Conservation (phyloP, 2,888 invertebrate species). For the Eilema sororculum region DNA sequence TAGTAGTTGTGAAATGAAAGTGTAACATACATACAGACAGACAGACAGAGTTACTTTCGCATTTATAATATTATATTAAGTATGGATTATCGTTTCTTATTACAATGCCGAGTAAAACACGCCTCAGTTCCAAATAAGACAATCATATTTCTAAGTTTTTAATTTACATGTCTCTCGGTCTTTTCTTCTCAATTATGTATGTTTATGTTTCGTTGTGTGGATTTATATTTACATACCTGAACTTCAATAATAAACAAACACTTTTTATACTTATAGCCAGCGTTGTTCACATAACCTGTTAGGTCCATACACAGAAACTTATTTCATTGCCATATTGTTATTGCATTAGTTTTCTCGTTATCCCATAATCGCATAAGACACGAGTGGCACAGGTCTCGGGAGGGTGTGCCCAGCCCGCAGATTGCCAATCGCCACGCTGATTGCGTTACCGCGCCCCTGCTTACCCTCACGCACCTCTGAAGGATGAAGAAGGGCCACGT, state of each 20-base stretch:
- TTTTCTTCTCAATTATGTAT: background rate
- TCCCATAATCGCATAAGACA: slow-evolving; percentile 17
- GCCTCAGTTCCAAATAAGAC: no score
- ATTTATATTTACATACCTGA: no score
- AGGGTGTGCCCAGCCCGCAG: slow-evolving; percentile 42
- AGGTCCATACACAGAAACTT: background rate
- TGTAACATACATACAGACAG: no score
- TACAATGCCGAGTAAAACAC: no score
- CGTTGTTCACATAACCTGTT: background rate
- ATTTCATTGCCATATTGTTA: background rate
- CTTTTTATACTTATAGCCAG: background rate
- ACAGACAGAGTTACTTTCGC: no score
- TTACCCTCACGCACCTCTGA: background rate
- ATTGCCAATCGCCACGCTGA: slow-evolving; percentile 56
- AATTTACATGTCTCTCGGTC: no score
- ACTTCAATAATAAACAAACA: no score
- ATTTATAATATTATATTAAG: no score
- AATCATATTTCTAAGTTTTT: no score
- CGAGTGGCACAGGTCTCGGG: slow-evolving; percentile 8
- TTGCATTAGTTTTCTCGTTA: slow-evolving; percentile 15
- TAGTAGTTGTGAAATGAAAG: no score
- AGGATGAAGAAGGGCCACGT: slow-evolving; percentile 25
- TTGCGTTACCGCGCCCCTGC: slow-evolving; percentile 3
- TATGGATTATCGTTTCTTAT: no score
- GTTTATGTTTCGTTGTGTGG: background rate